Conservation (phyloP, 2,888 invertebrate species). For the Bedellia somnulentella region DNA sequence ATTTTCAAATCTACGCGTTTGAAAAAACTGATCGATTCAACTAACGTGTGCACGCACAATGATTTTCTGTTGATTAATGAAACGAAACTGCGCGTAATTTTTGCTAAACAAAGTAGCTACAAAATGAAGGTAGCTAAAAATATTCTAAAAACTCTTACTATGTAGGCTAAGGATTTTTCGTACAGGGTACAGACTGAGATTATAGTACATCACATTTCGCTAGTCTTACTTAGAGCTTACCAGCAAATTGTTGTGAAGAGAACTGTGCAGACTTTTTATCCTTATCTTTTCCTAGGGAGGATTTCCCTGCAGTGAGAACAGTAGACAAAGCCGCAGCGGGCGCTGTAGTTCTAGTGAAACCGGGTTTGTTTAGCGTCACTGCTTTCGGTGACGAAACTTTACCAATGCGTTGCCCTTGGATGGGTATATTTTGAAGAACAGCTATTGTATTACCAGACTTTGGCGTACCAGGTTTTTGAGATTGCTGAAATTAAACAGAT, state of each 20-base stretch:
- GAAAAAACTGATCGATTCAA: no score
- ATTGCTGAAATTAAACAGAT: conserved; percentile 14
- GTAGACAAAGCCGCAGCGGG: conserved; percentile 29
- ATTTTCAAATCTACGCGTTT: no score
- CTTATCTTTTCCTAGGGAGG: conserved; percentile 72
- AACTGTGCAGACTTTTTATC: conserved; percentile 65
- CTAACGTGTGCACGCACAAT: no score
- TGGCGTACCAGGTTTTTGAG: conserved; percentile 24
- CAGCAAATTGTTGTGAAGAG: conserved; percentile 27
- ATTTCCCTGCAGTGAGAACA: conserved; percentile 53
- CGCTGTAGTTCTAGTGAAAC: conserved; percentile 27
- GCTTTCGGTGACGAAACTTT: conserved; percentile 28
- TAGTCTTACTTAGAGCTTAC: no score
- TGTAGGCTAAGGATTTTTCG: no score
- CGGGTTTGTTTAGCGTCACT: conserved; percentile 47
- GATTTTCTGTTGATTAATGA: no score
- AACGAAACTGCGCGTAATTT: no score
- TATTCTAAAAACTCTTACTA: no score
- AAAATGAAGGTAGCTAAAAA: no score
- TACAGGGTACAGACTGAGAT: no score
- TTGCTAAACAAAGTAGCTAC: no score
- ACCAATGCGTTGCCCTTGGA: conserved; percentile 20
- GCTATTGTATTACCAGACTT: conserved; percentile 33
- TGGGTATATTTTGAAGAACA: conserved; percentile 45
- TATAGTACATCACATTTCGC: no score